Evolutionary conservation across 2,797 vertebrate genomes (phyloP).

Genomic region (Rhyacichthys aspro): DNA sequence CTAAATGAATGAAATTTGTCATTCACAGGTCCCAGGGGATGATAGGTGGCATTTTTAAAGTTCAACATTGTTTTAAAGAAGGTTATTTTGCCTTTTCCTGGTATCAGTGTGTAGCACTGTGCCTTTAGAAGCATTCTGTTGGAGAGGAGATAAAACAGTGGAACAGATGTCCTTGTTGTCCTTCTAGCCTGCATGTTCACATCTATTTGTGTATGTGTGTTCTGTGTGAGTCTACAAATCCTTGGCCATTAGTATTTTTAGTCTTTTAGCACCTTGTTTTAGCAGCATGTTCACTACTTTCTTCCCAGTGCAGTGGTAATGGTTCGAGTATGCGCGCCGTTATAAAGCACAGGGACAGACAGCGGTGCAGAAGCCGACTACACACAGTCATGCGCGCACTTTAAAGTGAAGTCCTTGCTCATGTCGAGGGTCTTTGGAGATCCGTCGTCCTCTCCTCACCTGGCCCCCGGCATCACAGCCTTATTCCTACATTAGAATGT

Average conservation of each 20-base stretch:
- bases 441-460: constrained; percentile 54
- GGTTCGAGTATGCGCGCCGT: constrained; percentile 37
- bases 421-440: constrained; percentile 66
- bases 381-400: constrained; percentile 45
- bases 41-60: constrained; percentile 37
- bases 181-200: constrained; percentile 30
- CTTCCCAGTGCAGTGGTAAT: constrained; percentile 65
- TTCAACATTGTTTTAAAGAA: constrained; percentile 41
- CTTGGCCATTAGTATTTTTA: constrained; percentile 58
- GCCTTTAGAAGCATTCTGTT: constrained; percentile 43
- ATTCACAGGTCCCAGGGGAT: constrained; percentile 31
- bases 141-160: constrained; percentile 54
- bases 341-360: not conserved
- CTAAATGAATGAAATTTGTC: constrained; percentile 46
- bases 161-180: constrained; percentile 66
- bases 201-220: constrained; percentile 18
- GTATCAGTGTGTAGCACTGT: constrained; percentile 41
- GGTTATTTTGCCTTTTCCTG: constrained; percentile 43
- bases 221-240: constrained; percentile 26
- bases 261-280: constrained; percentile 78
- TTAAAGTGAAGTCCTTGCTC: constrained; percentile 59
- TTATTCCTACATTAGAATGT: constrained; percentile 63
- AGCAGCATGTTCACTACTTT: constrained; percentile 68
- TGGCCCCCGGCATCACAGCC: constrained; percentile 47
- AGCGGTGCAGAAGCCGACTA: constrained; percentile 5